Conservation (phyloP, 2,797 vertebrate genomes). For the Synaphobranchus kaupii region DNA sequence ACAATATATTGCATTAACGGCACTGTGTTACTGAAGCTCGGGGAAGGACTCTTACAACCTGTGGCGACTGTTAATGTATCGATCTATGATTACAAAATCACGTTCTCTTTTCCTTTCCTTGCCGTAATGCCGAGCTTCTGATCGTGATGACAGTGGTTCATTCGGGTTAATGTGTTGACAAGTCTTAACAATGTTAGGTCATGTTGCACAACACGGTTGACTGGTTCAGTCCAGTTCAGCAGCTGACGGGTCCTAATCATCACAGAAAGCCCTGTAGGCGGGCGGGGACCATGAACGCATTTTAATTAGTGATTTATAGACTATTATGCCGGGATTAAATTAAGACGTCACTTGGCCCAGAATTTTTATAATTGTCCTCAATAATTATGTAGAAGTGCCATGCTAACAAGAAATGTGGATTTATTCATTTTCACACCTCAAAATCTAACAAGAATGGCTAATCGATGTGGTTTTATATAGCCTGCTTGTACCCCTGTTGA, state of each 20-base stretch:
- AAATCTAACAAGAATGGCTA: slow-evolving; percentile 66
- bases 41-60: slow-evolving; percentile 65
- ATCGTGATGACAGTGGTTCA: slow-evolving; percentile 90
- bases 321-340: slow-evolving; percentile 87
- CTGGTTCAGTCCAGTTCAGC: slow-evolving; percentile 83
- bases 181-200: slow-evolving; percentile 95
- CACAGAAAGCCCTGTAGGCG: slow-evolving; percentile 93
- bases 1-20: slow-evolving; percentile 43
- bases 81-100: slow-evolving; percentile 82
- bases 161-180: slow-evolving; percentile 99
- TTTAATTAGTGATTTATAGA: slow-evolving; percentile 92
- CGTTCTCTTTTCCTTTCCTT: slow-evolving; percentile 45
- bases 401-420: slow-evolving; percentile 68
- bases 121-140: slow-evolving; percentile 64
- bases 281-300: slow-evolving; percentile 72
- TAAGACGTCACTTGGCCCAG: slow-evolving; percentile 95
- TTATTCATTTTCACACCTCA: slow-evolving; percentile 83
- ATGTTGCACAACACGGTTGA: slow-evolving; percentile 89
- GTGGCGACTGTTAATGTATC: slow-evolving; percentile 75
- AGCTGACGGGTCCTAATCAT: slow-evolving; percentile 98
- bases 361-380: slow-evolving; percentile 94
- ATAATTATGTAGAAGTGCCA: slow-evolving; percentile 90
- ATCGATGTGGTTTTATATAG: background rate
- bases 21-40: slow-evolving; percentile 61
- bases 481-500: background rate